phyloP scores from a whole-genome alignment of 2,113 vertebrate genomes.

The Pelecanus crispus region DNA sequence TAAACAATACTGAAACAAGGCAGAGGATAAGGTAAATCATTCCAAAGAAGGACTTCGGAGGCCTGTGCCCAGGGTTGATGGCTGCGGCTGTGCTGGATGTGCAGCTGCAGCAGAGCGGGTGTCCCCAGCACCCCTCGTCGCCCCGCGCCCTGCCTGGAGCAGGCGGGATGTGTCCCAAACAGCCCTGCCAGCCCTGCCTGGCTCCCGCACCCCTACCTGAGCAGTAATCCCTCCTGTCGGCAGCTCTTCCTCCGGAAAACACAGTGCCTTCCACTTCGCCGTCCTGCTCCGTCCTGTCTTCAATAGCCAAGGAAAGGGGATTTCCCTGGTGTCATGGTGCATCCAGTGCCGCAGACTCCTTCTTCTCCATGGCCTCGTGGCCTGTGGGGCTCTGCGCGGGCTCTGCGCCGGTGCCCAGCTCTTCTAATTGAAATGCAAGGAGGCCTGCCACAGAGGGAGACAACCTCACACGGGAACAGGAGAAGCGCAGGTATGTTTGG shows the following conservation, averaged over 20 bases:
- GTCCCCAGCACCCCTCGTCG: not conserved
- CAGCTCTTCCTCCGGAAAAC: not conserved
- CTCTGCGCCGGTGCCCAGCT: not conserved
- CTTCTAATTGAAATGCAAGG: not conserved
- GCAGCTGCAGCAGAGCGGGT: not conserved
- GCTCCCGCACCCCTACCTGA: fast-evolving
- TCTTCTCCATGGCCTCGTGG: not conserved
- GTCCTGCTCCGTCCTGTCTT: not conserved
- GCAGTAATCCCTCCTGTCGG: not conserved
- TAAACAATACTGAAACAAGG: not conserved
- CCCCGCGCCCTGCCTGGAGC: not conserved
- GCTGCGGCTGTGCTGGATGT: fast-evolving
- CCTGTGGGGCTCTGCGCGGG: not conserved
- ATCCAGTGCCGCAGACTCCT: not conserved
- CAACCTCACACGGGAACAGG: fast-evolving
- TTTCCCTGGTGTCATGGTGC: not conserved
- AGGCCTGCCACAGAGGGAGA: not conserved
- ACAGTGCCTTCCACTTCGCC: not conserved
- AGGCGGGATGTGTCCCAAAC: not conserved
- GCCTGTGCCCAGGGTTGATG: not conserved
- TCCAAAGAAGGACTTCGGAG: not conserved
- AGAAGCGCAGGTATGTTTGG: not conserved
- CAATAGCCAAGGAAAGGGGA: not conserved
- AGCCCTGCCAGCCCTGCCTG: not conserved
- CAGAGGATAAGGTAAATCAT: fast-evolving